Evolutionary conservation across 2,113 vertebrate genomes (phyloP), one percentile per base, ranked within the genome.

Genomic region (Seriola rivoliana): DNA sequence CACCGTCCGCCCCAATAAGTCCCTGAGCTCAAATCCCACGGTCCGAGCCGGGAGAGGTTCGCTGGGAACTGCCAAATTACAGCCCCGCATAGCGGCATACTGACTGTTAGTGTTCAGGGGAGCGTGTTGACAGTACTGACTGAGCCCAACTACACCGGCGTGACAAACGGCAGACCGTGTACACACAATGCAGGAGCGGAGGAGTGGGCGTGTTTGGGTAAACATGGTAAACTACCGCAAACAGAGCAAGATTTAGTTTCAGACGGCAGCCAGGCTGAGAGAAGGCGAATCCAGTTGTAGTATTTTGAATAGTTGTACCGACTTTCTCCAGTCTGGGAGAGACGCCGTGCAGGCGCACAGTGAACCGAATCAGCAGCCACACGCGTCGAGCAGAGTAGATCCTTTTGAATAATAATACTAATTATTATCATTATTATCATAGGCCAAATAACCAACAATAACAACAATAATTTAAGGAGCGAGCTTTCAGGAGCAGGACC

Each of bases 151-250:
- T 75, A 58, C 82, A 84, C 82, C 86, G 82, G 91, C 88, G 76
- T 84, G 83, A 85, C 84, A 85, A 81, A 83, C 82, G 64, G 84
- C 83, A 75, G 78, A 84, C 70, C 63, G 71, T 68, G 66, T 25
- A 48, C 81, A 78, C 86, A 91, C 79, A 91, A 81, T 91, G 85
- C 89, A 82, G 84, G 73, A 89, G 86, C 86, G 71, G 75, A 78
- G 89, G 77, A 77, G 91, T 91, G 93, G 92, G 92, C 85, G 93
- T 93, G 91, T 91, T 88, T 88, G 87, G 62, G 62, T 62, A 85
- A 90, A 91, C 85, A 86, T 52, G 72, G 71, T 80, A 78, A 93
- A 93, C 87, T 80, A 88, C 85, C 68, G 87, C 85, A 89, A 87
- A 89, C 78, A 89, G 72, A 76, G 9, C 44, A 25, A 19, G 73